These are phyloP conservation scores for Epicampocera succincta DNA, from an alignment of 2,888 invertebrate genomes.

Conservation along the genomic window DNA sequence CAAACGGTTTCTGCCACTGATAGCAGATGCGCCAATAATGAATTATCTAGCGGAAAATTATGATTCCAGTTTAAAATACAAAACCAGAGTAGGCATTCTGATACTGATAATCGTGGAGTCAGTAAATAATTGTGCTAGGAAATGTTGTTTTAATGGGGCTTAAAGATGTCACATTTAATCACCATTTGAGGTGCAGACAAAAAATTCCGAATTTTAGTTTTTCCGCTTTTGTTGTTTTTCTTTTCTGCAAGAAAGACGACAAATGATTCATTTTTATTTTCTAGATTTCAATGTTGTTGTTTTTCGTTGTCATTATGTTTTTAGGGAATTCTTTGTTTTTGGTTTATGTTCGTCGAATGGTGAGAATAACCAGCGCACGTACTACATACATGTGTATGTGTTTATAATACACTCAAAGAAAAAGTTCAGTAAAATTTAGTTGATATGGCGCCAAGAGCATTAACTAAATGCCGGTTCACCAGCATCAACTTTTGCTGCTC, in stretches of 20 bases:
- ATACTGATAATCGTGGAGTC: not conserved
- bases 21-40: slow-evolving; percentile 20
- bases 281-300: too few species aligned
- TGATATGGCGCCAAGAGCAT: too few species aligned
- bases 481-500: too few species aligned
- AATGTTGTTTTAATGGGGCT: slow-evolving; percentile 10
- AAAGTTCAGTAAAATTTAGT: too few species aligned
- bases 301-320: too few species aligned
- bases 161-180: slow-evolving; percentile 1
- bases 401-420: too few species aligned
- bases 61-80: not conserved
- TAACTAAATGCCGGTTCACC: too few species aligned
- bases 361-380: too few species aligned
- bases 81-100: not conserved
- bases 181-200: not conserved
- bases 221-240: not conserved
- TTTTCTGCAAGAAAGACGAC: not conserved
- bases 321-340: too few species aligned
- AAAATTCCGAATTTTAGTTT: not conserved
- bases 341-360: too few species aligned
- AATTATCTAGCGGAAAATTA: slow-evolving; percentile 46
- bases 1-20: slow-evolving; percentile 8
- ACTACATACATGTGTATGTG: too few species aligned
- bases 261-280: too few species aligned
- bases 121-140: not conserved